phyloP scores from a whole-genome alignment of 2,113 vertebrate species.

The Microtus ochrogaster region DNA sequence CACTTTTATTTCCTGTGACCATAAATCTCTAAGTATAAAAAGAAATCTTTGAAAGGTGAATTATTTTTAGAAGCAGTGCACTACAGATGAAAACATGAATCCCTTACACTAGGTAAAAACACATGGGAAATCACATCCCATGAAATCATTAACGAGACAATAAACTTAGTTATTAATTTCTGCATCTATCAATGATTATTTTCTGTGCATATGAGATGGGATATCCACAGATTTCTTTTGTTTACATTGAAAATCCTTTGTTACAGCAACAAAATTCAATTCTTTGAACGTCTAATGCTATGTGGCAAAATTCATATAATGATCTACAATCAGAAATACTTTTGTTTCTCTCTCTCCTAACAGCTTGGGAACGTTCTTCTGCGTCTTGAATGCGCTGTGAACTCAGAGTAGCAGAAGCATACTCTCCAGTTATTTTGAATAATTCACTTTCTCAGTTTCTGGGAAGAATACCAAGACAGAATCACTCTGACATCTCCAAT shows the following conservation, averaged over 20 bases:
- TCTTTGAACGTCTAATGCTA: slow-evolving; percentile 11
- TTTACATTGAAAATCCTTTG: slow-evolving; percentile 2
- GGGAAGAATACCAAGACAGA: slow-evolving; percentile 39
- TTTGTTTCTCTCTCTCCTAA: slow-evolving; percentile 37
- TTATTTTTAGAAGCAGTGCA: not conserved
- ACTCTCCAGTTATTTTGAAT: slow-evolving; percentile 13
- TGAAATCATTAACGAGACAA: not conserved
- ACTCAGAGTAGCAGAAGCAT: not conserved
- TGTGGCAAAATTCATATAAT: slow-evolving; percentile 21
- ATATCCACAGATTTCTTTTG: not conserved
- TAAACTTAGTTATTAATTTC: not conserved
- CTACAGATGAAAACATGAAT: not conserved
- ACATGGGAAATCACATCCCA: slow-evolving; percentile 5
- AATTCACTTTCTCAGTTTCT: slow-evolving; percentile 55
- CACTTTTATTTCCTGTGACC: slow-evolving; percentile 36
- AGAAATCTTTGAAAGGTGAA: slow-evolving; percentile 12
- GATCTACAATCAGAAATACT: slow-evolving; percentile 38
- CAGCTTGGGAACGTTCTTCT: slow-evolving; percentile 33
- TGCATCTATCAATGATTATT: not conserved
- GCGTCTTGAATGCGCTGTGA: not conserved
- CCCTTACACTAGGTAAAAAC: not conserved
- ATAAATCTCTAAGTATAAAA: slow-evolving; percentile 6
- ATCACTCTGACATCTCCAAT: slow-evolving; percentile 37
- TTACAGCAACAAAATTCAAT: not conserved
- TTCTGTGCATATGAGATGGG: not conserved